A percentile compares a stretch with the other conserved stretches of the same genome.
Evolutionary conservation across 2,113 vertebrate species (phyloP).

Genomic region (Thryonomys swinderianus): DNA sequence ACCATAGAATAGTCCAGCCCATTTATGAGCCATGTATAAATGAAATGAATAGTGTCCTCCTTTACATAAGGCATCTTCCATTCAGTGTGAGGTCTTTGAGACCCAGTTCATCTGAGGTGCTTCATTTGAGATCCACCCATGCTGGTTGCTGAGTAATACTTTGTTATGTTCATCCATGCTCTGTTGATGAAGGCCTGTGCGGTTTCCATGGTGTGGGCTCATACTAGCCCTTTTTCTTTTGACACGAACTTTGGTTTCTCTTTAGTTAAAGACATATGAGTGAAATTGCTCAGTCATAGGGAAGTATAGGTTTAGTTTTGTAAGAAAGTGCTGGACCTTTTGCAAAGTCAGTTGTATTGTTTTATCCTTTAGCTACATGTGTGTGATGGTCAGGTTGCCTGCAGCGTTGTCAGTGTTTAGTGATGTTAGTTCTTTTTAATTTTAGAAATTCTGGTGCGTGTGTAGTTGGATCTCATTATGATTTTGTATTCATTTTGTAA

Average conservation of each 20-base stretch:
- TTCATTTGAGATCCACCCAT: not conserved
- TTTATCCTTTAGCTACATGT: not conserved
- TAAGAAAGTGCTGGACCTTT: not conserved
- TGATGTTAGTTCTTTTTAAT: too few species aligned
- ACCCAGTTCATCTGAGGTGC: not conserved
- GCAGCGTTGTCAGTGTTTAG: not conserved
- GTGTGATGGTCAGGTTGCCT: not conserved
- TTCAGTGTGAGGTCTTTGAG: not conserved
- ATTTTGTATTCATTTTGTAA: not conserved
- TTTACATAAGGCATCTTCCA: not conserved
- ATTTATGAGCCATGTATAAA: not conserved
- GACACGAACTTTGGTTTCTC: not conserved
- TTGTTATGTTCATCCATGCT: not conserved
- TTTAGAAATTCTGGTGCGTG: not conserved
- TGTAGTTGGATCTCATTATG: rapidly evolving
- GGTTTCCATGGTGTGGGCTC: not conserved
- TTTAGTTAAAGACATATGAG: not conserved
- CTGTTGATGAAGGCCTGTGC: not conserved
- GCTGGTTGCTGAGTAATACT: not conserved
- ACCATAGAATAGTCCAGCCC: not conserved
- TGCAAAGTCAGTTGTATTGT: not conserved
- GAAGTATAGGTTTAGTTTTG: not conserved
- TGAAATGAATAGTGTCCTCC: not conserved
- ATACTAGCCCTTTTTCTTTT: not conserved
- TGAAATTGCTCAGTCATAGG: not conserved